Conservation (phyloP, 2,113 vertebrate species). For the Noturus placidus region DNA sequence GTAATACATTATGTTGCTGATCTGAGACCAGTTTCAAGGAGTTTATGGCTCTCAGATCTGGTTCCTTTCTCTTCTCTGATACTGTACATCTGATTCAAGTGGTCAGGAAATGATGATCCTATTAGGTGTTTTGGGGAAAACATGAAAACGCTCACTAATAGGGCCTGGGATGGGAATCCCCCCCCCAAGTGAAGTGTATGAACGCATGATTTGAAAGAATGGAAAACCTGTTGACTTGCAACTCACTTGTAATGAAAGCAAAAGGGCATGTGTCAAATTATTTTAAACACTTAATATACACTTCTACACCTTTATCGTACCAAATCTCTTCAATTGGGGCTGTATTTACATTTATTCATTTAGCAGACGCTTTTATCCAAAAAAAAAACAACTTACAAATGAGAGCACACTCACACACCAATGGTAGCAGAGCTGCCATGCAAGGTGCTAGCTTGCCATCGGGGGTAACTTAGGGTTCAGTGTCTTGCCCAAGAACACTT, state of each 20-base stretch:
- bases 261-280: not conserved
- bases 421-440: too few relatives aligned
- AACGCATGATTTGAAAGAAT: not conserved
- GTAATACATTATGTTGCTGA: constrained; percentile 14
- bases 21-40: constrained; percentile 4
- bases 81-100: constrained; percentile 22
- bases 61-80: not conserved
- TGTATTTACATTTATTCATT: too few relatives aligned
- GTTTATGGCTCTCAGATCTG: not conserved
- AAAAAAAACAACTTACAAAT: too few relatives aligned
- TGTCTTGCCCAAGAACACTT: too few relatives aligned
- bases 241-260: not conserved
- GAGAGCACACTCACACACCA: too few relatives aligned
- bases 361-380: too few relatives aligned
- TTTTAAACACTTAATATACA: not conserved
- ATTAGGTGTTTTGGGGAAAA: not conserved
- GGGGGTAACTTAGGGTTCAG: too few relatives aligned
- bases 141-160: not conserved
- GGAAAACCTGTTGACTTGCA: not conserved
- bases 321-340: not conserved
- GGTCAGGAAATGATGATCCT: not conserved
- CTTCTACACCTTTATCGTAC: not conserved
- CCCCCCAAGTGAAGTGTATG: not conserved
- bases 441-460: too few relatives aligned
- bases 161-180: not conserved